Evolutionary conservation across 2,888 invertebrate genomes (phyloP).

Genomic region (Dasysyrphus albostriatus): DNA sequence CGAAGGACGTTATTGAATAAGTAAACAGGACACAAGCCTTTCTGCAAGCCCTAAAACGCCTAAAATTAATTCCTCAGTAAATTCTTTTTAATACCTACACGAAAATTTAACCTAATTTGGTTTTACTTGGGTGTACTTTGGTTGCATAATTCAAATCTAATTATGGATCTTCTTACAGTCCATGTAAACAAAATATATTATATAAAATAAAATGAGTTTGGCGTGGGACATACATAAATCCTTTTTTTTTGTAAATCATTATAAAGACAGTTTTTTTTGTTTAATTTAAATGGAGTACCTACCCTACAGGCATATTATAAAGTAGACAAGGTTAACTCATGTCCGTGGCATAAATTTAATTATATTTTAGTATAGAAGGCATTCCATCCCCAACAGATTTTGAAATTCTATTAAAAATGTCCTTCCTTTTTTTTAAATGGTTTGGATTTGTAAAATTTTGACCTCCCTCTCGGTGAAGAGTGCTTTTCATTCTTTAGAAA

Average conservation of each 20-base stretch:
- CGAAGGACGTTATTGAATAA: not conserved
- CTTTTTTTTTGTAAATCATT: not conserved
- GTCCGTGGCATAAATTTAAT: not conserved
- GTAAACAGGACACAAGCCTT: not conserved
- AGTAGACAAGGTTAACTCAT: not conserved
- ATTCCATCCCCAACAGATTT: not conserved
- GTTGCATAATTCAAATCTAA: not conserved
- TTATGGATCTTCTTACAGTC: not conserved
- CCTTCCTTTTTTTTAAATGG: not conserved
- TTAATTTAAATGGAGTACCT: not conserved
- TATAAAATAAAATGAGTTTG: not conserved
- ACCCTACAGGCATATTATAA: not conserved
- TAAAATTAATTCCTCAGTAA: not conserved
- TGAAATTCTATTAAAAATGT: not conserved
- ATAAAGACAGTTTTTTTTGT: not conserved
- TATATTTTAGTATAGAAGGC: conserved; percentile 1
- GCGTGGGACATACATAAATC: not conserved
- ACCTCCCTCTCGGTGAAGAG: too few relatives aligned
- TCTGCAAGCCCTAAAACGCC: not conserved
- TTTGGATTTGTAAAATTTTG: too few relatives aligned
- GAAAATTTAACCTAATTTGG: conserved; percentile 3
- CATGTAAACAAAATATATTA: conserved; percentile 8
- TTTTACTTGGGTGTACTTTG: not conserved
- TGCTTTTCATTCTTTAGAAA: too few relatives aligned
- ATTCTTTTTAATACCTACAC: not conserved